Percentiles rank a stretch among this genome's conserved stretches.
Conservation (phyloP, 2,113 vertebrate species). For the Balaeniceps rex region DNA sequence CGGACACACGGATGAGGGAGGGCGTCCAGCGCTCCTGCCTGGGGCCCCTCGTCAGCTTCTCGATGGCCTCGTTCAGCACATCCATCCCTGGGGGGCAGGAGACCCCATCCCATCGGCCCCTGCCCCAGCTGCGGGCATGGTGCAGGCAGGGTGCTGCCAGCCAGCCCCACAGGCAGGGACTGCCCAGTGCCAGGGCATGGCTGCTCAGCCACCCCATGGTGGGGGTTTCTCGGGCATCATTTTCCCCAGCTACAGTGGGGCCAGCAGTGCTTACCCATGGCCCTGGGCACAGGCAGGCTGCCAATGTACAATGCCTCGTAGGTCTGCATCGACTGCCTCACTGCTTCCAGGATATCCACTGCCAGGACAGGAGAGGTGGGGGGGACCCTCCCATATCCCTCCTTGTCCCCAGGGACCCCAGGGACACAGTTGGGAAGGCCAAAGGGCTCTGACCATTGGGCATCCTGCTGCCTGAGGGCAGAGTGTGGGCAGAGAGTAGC, state of each 20-base stretch:
- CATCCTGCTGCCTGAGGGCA: fast-evolving
- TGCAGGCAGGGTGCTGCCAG: not conserved
- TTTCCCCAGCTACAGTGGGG: fast-evolving
- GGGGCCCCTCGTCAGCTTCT: constrained; percentile 78
- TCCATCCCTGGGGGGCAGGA: constrained; percentile 83
- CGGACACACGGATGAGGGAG: constrained; percentile 82
- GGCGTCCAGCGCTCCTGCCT: constrained; percentile 83
- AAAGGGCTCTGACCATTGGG: not conserved
- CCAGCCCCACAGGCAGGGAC: not conserved
- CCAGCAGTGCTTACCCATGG: constrained; percentile 83
- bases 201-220: fast-evolving
- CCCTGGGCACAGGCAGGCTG: constrained; percentile 85
- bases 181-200: fast-evolving
- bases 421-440: not conserved
- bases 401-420: not conserved
- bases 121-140: not conserved
- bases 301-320: constrained; percentile 90
- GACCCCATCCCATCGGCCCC: not conserved
- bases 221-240: fast-evolving
- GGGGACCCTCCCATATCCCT: not conserved
- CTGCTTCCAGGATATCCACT: constrained; percentile 87
- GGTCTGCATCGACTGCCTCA: constrained; percentile 84
- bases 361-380: constrained; percentile 11
- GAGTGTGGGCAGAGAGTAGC: not conserved
- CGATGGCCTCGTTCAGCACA: constrained; percentile 90